Evolutionary conservation across 2,113 vertebrate species (phyloP).

Genomic region (Amia ocellicauda): DNA sequence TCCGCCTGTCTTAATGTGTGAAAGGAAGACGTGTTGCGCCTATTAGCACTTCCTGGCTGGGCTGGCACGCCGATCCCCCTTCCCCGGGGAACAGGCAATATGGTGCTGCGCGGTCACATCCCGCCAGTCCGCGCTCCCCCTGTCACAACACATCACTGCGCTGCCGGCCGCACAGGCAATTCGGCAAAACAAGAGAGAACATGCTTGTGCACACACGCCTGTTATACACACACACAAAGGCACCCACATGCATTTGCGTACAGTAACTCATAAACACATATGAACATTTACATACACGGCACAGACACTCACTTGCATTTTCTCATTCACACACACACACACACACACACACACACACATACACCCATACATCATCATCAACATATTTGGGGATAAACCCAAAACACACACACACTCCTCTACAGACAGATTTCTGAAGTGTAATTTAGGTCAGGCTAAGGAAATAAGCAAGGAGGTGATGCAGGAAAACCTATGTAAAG

Average conservation of each 20-base stretch:
- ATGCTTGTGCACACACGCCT: slow-evolving; percentile 5
- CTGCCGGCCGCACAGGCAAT: slow-evolving; percentile 31
- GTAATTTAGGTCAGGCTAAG: too few species aligned
- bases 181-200: not conserved
- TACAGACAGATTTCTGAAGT: too few species aligned
- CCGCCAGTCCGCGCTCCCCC: slow-evolving; percentile 58
- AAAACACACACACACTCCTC: not conserved
- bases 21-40: slow-evolving; percentile 83
- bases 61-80: slow-evolving; percentile 70
- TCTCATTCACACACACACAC: too few species aligned
- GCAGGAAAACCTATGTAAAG: too few species aligned
- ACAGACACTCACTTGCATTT: not conserved
- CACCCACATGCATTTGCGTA: not conserved
- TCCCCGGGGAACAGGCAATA: slow-evolving; percentile 72
- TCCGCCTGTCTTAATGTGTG: slow-evolving; percentile 76
- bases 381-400: not conserved
- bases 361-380: not conserved
- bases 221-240: slow-evolving; percentile 44
- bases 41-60: slow-evolving; percentile 79
- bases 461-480: too few species aligned
- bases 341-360: not conserved
- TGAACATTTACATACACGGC: not conserved
- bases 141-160: slow-evolving; percentile 74
- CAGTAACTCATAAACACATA: not conserved
- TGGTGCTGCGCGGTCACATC: slow-evolving; percentile 68